Evolutionary conservation across 2,113 vertebrate genomes (phyloP).

Genomic region (Lepisosteus osseus): DNA sequence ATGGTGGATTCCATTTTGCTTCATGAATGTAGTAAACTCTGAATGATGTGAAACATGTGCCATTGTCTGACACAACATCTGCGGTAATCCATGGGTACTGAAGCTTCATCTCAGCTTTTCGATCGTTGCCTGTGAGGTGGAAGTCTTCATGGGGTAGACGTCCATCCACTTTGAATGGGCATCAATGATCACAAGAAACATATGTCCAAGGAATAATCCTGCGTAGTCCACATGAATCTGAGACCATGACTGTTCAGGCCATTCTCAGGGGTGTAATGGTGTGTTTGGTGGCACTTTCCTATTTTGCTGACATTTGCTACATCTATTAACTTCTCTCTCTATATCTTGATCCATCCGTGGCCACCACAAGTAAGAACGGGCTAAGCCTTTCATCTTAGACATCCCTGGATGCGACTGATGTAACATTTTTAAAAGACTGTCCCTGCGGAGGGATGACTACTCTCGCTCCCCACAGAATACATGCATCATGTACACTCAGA

Average conservation of each 20-base stretch:
- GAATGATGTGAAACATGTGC: conserved; percentile 7
- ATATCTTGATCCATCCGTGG: conserved; percentile 2
- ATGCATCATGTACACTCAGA: background rate
- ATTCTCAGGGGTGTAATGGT: conserved; percentile 1
- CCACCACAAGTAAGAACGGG: conserved; percentile 29
- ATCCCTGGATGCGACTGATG: conserved; percentile 13
- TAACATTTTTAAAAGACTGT: conserved; percentile 19
- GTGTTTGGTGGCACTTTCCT: background rate
- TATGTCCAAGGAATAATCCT: conserved; percentile 9
- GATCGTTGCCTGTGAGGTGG: conserved; percentile 15
- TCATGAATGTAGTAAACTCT: conserved; percentile 16
- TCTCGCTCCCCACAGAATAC: conserved; percentile 8
- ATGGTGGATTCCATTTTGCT: conserved; percentile 24
- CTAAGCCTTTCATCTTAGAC: background rate
- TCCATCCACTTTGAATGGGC: conserved; percentile 25
- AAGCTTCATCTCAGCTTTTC: conserved; percentile 20
- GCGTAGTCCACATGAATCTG: conserved; percentile 27
- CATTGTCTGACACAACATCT: conserved; percentile 23
- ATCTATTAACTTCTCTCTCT: no score
- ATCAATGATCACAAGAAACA: conserved; percentile 23
- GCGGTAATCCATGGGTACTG: conserved; percentile 8
- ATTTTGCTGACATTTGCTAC: no score
- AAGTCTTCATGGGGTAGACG: conserved; percentile 2
- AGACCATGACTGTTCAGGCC: conserved; percentile 18
- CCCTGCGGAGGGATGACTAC: background rate